Evolutionary conservation across 1,140 invertebrate genomes (phyloP).

Genomic region (Aphidius ervi): DNA sequence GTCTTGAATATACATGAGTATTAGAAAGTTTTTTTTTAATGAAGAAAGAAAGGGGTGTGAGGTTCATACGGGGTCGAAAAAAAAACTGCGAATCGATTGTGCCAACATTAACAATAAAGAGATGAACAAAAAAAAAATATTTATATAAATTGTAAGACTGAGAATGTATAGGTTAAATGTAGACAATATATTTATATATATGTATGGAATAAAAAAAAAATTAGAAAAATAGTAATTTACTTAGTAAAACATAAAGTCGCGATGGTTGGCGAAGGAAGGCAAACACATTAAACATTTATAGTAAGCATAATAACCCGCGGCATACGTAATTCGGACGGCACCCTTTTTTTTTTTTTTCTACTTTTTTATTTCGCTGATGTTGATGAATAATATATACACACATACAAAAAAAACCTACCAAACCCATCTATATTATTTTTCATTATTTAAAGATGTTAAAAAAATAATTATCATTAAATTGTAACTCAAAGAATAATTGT

Average conservation of each 20-base stretch:
- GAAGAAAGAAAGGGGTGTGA: conserved; percentile 22
- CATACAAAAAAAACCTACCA: conserved; percentile 1
- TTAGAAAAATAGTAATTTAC: conserved; percentile 53
- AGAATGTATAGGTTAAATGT: no score
- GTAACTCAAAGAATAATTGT: no score
- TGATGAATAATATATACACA: conserved; percentile 52
- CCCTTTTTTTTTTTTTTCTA: conserved; percentile 34
- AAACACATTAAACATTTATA: conserved; percentile 57
- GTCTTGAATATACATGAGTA: no score
- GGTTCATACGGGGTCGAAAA: conserved; percentile 15
- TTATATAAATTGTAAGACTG: no score
- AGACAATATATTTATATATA: no score
- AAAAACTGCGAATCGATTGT: conserved; percentile 48
- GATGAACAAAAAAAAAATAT: conserved; percentile 42
- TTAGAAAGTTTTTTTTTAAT: no score
- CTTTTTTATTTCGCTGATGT: conserved; percentile 40
- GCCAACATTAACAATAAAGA: conserved; percentile 47
- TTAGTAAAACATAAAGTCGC: conserved; percentile 56
- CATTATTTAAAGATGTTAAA: no score
- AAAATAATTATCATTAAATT: no score
- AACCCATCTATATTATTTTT: no score
- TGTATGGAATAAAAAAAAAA: no score
- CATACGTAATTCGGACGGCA: conserved; percentile 51
- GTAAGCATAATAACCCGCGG: conserved; percentile 53
- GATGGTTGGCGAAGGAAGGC: conserved; percentile 51